Percentiles rank a stretch among this genome's conserved stretches.
phyloP scores from a whole-genome alignment of 2,797 vertebrate genomes.

The Momotus momota region DNA sequence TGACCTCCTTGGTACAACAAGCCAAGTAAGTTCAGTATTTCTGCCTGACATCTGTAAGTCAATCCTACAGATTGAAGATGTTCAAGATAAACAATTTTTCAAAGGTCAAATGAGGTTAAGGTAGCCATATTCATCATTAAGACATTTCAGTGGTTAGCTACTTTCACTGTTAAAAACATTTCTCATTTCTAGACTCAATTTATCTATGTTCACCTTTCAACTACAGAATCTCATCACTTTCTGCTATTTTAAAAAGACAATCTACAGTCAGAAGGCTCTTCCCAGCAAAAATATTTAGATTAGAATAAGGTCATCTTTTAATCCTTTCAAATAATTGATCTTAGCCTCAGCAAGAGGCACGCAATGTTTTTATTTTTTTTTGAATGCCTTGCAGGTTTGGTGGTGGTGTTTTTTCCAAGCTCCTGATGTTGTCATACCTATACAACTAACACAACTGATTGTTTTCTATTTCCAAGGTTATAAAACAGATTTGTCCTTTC shows the following conservation, averaged over 20 bases:
- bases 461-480: neutral
- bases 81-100: neutral
- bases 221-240: neutral
- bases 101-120: neutral
- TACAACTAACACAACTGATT: neutral
- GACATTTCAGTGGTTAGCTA: neutral
- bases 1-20: neutral
- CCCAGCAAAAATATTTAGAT: neutral
- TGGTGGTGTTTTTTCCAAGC: fast-evolving
- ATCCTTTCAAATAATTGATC: neutral
- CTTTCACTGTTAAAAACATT: neutral
- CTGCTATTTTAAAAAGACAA: neutral
- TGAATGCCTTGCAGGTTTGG: neutral
- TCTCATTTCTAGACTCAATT: neutral
- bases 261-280: neutral
- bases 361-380: neutral
- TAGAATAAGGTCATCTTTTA: neutral
- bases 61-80: neutral
- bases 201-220: neutral
- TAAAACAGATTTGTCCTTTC: neutral
- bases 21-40: neutral
- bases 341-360: neutral
- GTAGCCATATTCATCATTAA: neutral
- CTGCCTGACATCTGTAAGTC: neutral
- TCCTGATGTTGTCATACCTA: neutral